Evolutionary conservation across 2,797 vertebrate genomes (phyloP).

Genomic region (Siniperca undulata): DNA sequence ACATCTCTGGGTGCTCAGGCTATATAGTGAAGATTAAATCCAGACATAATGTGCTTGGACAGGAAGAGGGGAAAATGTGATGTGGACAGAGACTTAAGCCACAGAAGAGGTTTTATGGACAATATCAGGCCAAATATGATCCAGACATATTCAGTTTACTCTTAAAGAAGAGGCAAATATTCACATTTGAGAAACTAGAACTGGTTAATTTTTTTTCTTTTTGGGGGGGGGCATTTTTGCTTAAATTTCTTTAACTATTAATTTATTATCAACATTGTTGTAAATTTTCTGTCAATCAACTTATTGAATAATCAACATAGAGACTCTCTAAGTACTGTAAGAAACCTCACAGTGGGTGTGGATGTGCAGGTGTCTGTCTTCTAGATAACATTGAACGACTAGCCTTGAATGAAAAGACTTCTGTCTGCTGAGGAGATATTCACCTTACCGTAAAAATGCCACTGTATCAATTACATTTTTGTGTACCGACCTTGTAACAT

Average conservation of each 20-base stretch:
- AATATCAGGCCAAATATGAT: constrained; percentile 11
- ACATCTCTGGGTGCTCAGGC: not conserved
- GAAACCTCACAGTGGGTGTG: constrained; percentile 16
- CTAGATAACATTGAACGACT: constrained; percentile 14
- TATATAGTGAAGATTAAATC: constrained; percentile 1
- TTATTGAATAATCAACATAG: not conserved
- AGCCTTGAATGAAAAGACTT: constrained; percentile 5
- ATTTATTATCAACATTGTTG: not conserved
- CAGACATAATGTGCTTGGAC: constrained; percentile 20
- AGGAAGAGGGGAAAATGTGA: constrained; percentile 24
- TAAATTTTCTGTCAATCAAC: not conserved
- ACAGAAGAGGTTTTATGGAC: constrained; percentile 3
- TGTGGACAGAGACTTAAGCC: not conserved
- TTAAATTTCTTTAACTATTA: not conserved
- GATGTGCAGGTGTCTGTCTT: constrained; percentile 3
- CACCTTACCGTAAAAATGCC: not conserved
- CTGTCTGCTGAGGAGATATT: not conserved
- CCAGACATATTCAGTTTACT: no score
- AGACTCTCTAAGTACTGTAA: not conserved
- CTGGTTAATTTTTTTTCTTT: no score
- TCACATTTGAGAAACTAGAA: not conserved
- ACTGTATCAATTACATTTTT: not conserved
- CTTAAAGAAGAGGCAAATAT: not conserved
- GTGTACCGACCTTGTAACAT: not conserved
- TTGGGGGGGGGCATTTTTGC: no score